phyloP scores from a whole-genome alignment of 2,888 invertebrate species.

The Argynnis bischoffii region DNA sequence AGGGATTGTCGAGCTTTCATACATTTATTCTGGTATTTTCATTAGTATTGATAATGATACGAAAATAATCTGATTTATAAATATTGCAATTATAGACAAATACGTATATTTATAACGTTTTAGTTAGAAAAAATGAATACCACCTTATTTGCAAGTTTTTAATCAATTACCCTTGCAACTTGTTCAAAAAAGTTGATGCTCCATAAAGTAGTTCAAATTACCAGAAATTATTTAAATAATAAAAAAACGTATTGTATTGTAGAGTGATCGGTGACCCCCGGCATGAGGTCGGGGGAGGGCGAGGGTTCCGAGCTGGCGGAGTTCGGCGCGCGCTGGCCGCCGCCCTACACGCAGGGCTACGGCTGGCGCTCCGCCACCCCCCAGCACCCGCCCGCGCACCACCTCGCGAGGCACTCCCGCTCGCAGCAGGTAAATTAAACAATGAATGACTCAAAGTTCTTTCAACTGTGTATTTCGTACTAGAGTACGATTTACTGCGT shows the following conservation, averaged over 20 bases:
- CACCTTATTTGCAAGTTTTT: too few species aligned
- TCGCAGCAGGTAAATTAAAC: conserved; percentile 68
- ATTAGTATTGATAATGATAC: too few species aligned
- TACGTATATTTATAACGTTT: too few species aligned
- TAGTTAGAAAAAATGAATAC: too few species aligned
- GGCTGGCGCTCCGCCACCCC: conserved; percentile 80
- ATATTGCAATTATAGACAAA: too few species aligned
- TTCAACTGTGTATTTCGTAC: conserved; percentile 10
- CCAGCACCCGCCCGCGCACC: conserved; percentile 78
- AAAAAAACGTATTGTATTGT: conserved; percentile 22
- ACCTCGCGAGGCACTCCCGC: conserved; percentile 78
- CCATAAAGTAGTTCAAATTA: too few species aligned
- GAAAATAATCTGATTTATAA: too few species aligned
- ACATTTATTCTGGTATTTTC: too few species aligned
- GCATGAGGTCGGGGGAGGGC: conserved; percentile 83
- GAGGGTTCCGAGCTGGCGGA: conserved; percentile 82
- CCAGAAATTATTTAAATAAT: neutral
- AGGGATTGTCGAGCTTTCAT: too few species aligned
- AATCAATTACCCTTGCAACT: too few species aligned
- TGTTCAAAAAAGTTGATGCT: too few species aligned
- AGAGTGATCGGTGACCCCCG: conserved; percentile 75
- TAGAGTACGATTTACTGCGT: neutral
- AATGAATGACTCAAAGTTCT: conserved; percentile 9
- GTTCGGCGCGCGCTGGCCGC: conserved; percentile 81
- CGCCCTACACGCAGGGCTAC: conserved; percentile 82